These are phyloP conservation scores for Colletes collaris DNA, from an alignment of 2,888 invertebrate genomes.

Conservation along the genomic window DNA sequence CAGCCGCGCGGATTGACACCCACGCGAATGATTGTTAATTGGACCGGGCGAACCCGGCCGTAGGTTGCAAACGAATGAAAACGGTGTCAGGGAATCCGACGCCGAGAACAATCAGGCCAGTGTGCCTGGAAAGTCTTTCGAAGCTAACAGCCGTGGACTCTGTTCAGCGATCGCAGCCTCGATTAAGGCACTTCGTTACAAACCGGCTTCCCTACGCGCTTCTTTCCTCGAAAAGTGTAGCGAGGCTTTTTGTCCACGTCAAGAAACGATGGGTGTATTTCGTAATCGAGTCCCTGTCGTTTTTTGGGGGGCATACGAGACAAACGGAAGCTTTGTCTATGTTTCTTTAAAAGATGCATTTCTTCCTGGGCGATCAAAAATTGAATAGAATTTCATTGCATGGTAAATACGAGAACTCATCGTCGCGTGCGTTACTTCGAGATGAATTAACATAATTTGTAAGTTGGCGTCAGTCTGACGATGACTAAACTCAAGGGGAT, in stretches of 20 bases:
- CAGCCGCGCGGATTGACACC: slow-evolving; percentile 39
- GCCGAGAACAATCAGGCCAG: slow-evolving; percentile 48
- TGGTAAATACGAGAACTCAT: no score
- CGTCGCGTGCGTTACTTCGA: no score
- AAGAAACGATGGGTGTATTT: background rate
- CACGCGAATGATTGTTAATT: slow-evolving; percentile 46
- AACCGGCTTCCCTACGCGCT: background rate
- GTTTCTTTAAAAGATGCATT: no score
- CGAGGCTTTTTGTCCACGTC: background rate
- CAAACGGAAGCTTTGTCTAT: background rate
- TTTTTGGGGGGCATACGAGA: background rate
- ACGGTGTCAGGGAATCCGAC: slow-evolving; percentile 53
- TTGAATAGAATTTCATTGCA: no score
- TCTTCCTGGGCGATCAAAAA: no score
- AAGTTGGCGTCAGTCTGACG: no score
- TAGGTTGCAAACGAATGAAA: slow-evolving; percentile 23
- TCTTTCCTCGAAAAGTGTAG: background rate
- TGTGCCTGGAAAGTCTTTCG: slow-evolving; percentile 35
- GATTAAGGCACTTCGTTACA: slow-evolving; percentile 17
- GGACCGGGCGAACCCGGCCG: slow-evolving; percentile 28
- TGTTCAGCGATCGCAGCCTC: slow-evolving; percentile 15
- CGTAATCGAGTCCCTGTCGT: slow-evolving; percentile 5
- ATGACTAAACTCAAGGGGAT: no score
- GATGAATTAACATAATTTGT: no score
- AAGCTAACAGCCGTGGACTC: slow-evolving; percentile 18